Base-by-base conservation (phyloP, 2,888 invertebrate species). In the Tipula unca region DNA sequence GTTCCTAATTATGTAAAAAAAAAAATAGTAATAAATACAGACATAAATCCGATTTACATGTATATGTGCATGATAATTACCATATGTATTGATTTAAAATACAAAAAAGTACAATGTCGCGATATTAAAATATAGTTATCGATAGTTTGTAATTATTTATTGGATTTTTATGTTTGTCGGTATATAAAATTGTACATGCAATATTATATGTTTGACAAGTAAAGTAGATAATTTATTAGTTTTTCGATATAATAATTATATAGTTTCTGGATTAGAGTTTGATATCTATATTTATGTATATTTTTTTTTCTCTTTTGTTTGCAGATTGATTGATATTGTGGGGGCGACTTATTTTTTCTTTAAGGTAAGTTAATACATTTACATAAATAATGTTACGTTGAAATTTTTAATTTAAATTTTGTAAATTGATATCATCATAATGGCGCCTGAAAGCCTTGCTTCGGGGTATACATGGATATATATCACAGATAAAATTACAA, bases 221-320 rank as follows among this genome's bases (percentile, higher is more conserved):
- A 69, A 69, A 69, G 69, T 69, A 69, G 69, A 69, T 69, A 69
- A 69, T 69, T 69, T 69, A 69, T 69, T 69, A 69, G 69, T 69
- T 25, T 69, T 69, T 69, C 69, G 69, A 69, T 48, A n/a, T 69
- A n/a, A 69, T 69, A 69, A 69, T 69, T 69, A 69, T 25, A 69
- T 25, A 25, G 69, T 69, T 69, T 25, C 69, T 69, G 69, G 69
- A 69, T 69, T 69, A 69, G 8, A 69, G 69, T 69, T 69, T 69
- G 25, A 25, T 69, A 25, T 25, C 3, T 48, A 25, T 69, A 25
- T 25, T 25, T 25, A 25, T 3, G 25, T 69, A 0, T 42, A 14
- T 69, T 69, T 25, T 25, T 69, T 25, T 69, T 25, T 69, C 5
- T 69, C n/a, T n/a, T n/a, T n/a, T n/a, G n/a, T 69, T 20, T 69